Evolutionary conservation across 2,113 vertebrate species (phyloP), one percentile per base, ranked within the genome.

Genomic region (Lota lota): DNA sequence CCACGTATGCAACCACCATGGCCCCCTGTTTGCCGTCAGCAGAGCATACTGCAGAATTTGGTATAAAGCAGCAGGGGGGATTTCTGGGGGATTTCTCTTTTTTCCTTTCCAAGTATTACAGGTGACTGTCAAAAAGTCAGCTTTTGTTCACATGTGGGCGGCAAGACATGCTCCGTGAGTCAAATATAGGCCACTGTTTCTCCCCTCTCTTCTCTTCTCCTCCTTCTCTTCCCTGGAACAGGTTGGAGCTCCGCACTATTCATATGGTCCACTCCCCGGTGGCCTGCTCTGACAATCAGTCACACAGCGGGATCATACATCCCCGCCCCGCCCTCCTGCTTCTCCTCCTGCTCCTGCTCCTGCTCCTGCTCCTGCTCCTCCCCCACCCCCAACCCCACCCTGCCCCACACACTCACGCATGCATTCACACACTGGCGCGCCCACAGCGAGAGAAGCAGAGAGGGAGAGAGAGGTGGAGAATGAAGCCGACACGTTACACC

Each of bases 261-360:
- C 19, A 60, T 60, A 60, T 7, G 12, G 68, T 68, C 76, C 75
- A 53, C 56, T 50, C 67, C 58, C 57, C 16, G 8, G 33, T 59
- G 66, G 2, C 20, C 19, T 51, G 28, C 22, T 5, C 17, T 15
- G 51, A 19, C 20, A 6, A 24, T 56, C 17, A 16, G 20, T 47
- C 60, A n/a, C 73, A 17, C 60, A 73, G 60, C 67, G 62, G 63
- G 64, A 72, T 75, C 63, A 68, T 33, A 18, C 10, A 22, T 63
- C 62, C n/a, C 69, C 50, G n/a, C 1, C 56, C n/a, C 14, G 5
- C 56, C 19, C 56, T n/a, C n/a, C n/a, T n/a, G n/a, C n/a, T n/a
- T n/a, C n/a, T n/a, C n/a, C n/a, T n/a, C n/a, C n/a, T n/a, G n/a
- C n/a, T n/a, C n/a, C n/a, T n/a, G n/a, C n/a, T n/a, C n/a, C n/a